Conservation (phyloP, 2,888 invertebrate species). For the Sericinus montela region DNA sequence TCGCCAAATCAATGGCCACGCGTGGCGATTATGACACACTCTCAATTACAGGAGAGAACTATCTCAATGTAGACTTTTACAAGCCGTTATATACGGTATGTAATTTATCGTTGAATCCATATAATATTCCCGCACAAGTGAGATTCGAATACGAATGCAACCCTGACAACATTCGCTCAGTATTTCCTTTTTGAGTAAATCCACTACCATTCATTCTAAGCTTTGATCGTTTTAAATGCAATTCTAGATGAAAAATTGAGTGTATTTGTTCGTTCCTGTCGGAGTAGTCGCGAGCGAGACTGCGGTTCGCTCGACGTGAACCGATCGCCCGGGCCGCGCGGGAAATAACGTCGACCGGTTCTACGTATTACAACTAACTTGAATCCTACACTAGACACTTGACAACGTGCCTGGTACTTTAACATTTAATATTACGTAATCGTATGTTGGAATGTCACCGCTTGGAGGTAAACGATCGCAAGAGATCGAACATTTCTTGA, state of each 20-base stretch:
- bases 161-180: constrained; percentile 7
- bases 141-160: not conserved
- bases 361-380: not conserved
- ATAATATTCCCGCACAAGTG: no score
- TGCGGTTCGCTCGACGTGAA: constrained; percentile 9
- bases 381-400: not conserved
- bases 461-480: no score
- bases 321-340: constrained; percentile 7
- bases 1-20: no score
- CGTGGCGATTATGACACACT: no score
- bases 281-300: constrained; percentile 1
- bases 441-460: no score
- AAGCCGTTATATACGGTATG: no score
- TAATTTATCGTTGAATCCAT: no score
- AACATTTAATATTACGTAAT: no score
- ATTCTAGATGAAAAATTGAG: constrained; percentile 63
- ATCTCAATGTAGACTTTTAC: no score
- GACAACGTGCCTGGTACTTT: no score
- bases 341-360: constrained; percentile 7
- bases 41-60: no score
- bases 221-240: constrained; percentile 53
- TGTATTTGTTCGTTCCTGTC: constrained; percentile 54
- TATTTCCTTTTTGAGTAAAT: constrained; percentile 10
- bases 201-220: constrained; percentile 11
- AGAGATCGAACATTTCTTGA: no score